Evolutionary conservation across 2,113 vertebrate genomes (phyloP).

Genomic region (Petrocephalus zakoni): DNA sequence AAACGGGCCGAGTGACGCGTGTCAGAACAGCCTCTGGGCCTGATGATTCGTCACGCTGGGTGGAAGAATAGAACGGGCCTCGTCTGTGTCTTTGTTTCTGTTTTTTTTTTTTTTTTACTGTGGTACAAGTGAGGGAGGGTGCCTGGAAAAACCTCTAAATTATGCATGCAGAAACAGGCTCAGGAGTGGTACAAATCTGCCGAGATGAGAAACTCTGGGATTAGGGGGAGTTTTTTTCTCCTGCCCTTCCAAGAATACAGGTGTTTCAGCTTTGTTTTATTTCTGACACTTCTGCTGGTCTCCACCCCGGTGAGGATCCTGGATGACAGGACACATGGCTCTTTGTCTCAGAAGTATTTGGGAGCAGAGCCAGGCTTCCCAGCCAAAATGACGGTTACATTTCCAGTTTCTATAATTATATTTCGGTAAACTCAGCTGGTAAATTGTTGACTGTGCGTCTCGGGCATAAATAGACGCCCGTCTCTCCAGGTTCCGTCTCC

Average conservation of each 20-base stretch:
- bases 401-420: constrained; percentile 1
- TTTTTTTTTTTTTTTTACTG: constrained; percentile 1
- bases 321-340: neutral
- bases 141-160: constrained; percentile 12
- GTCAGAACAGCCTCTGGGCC: constrained; percentile 16
- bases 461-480: neutral
- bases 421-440: neutral
- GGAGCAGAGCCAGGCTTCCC: neutral
- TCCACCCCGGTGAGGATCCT: neutral
- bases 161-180: neutral
- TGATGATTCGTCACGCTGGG: constrained; percentile 17
- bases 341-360: constrained; percentile 6
- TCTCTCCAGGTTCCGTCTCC: neutral
- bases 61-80: neutral
- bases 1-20: neutral
- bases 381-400: neutral
- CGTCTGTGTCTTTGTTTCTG: constrained; percentile 8
- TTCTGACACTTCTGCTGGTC: neutral
- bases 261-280: neutral
- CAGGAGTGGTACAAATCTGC: neutral
- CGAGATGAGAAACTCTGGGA: constrained; percentile 3
- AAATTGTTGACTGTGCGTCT: neutral
- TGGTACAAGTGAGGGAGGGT: neutral
- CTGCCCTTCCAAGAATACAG: neutral
- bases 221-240: neutral